Conservation (phyloP, 35 echinoderm and acorn worm species). For the Strongylocentrotus purpuratus region DNA sequence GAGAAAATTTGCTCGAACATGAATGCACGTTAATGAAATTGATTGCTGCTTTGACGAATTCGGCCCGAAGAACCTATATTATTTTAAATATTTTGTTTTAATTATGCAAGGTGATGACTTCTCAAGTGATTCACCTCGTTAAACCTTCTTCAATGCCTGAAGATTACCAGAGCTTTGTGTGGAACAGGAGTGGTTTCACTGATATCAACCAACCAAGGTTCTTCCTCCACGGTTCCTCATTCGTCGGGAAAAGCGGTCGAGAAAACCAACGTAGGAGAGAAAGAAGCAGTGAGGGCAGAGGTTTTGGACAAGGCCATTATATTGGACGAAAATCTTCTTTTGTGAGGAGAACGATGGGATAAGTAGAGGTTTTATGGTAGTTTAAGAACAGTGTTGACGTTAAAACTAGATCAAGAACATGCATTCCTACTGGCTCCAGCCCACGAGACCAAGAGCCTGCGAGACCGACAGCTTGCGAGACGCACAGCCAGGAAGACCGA, state of each 20-base stretch:
- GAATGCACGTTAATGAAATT: too few species aligned
- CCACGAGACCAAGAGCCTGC: too few species aligned
- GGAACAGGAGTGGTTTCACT: neutral
- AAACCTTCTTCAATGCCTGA: neutral
- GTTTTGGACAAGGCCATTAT: neutral
- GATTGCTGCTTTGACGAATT: too few species aligned
- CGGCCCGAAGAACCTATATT: too few species aligned
- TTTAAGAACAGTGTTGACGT: neutral
- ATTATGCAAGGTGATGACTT: too few species aligned
- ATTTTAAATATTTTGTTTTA: too few species aligned
- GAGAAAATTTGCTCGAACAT: too few species aligned
- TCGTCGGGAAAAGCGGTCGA: neutral
- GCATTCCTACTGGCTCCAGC: too few species aligned
- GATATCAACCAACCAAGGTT: neutral
- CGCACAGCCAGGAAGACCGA: too few species aligned
- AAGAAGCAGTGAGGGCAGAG: neutral
- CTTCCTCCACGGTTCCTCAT: neutral
- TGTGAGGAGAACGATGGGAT: neutral
- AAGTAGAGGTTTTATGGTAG: neutral
- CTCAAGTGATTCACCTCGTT: too few species aligned
- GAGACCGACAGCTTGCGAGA: too few species aligned
- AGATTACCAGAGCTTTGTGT: neutral
- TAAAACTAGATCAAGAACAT: too few species aligned
- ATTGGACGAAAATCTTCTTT: neutral
- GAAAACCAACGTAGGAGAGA: neutral